Evolutionary conservation across 2,113 vertebrate species (phyloP), one percentile per base, ranked within the genome.

Genomic region (Penelope pileata): DNA sequence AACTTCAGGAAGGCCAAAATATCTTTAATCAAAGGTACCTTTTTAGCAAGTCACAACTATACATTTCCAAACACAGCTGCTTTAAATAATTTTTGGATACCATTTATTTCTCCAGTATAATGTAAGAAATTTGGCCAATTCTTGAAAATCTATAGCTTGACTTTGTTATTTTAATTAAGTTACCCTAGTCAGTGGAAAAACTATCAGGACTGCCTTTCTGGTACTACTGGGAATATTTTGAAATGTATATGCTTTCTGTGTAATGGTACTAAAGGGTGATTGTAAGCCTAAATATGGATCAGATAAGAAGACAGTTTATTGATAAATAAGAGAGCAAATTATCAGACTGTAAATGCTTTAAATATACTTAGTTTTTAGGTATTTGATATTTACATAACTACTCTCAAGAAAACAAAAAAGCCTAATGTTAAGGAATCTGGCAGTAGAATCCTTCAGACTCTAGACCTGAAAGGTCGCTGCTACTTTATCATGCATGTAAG

Each of bases 401-500:
- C 19, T 42, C 38, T 42, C 50, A 81, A 59, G 29, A 19, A 16
- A 38, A 70, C 51, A 11, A 38, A 89, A 89, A n/a, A n/a, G 7
- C 3, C 63, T 45, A 7, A 7, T 56, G 34, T 8, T 53, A 67
- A 62, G 14, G 32, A 67, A 86, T 43, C 4, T 53, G 21, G 5
- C 53, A 80, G 24, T 27, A 86, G 69, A 63, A 40, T 40, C 29
- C 51, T 66, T 82, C 80, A 87, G 42, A 23, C 12, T 48, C 34
- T 16, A 81, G 30, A 48, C 9, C 19, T 86, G 42, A 36, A 48
- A n/a, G 6, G 53, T 10, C 24, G 11, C 16, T 29, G n/a, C 8
- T 26, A 30, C 24, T 68, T 36, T 64, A 27, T 36, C 38, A 73
- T 2, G 17, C 0, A 0, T 4, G 5, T 53, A 48, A 59, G 38